Conservation (phyloP, 2,797 vertebrate genomes). For the Pagetopsis macropterus region DNA sequence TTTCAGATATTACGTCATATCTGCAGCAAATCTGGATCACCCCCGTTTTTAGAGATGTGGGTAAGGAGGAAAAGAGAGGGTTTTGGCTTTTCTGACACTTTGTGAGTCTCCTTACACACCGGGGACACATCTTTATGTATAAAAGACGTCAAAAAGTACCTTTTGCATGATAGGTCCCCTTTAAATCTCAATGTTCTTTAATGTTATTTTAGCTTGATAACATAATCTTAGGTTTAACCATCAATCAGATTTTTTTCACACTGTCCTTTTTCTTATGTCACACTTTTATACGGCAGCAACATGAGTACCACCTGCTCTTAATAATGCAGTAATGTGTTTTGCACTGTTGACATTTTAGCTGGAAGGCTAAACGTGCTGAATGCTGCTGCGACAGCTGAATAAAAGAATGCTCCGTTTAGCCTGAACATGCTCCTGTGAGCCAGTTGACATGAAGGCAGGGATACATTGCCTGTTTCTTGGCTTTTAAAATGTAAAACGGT, state of each 20-base stretch:
- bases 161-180: too few species aligned
- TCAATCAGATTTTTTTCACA: not conserved
- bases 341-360: slow-evolving; percentile 16
- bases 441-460: slow-evolving; percentile 22
- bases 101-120: too few species aligned
- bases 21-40: too few species aligned
- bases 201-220: not conserved
- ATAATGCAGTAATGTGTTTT: slow-evolving; percentile 33
- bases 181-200: not conserved
- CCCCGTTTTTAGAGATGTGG: too few species aligned
- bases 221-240: not conserved
- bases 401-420: slow-evolving; percentile 15
- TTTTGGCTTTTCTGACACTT: too few species aligned
- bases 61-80: too few species aligned
- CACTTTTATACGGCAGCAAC: not conserved
- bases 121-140: too few species aligned
- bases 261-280: not conserved
- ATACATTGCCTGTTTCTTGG: slow-evolving; percentile 1
- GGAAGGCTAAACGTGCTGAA: slow-evolving; percentile 3
- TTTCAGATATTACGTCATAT: too few species aligned
- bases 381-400: slow-evolving; percentile 7
- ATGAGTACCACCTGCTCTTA: slow-evolving; percentile 34
- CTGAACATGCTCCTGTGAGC: not conserved
- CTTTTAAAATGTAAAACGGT: slow-evolving; percentile 9
- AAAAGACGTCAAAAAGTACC: too few species aligned